Conservation (phyloP, 2,113 vertebrate species). For the Anolis sagrei region DNA sequence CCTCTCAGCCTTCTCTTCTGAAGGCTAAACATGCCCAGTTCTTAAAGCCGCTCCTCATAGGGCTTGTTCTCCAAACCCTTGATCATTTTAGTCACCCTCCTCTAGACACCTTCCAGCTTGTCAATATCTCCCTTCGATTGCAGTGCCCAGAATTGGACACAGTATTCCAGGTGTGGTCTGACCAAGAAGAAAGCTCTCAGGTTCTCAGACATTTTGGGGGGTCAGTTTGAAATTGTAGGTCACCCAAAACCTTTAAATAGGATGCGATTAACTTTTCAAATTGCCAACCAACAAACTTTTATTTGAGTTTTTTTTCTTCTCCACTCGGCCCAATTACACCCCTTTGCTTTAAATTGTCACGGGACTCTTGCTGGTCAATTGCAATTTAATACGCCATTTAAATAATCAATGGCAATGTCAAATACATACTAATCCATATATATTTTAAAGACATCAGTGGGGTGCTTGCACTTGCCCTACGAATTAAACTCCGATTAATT, state of each 20-base stretch:
- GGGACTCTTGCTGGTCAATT: too few relatives aligned
- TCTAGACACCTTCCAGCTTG: too few relatives aligned
- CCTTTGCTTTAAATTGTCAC: not conserved
- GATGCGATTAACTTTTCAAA: not conserved
- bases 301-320: not conserved
- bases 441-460: constrained; percentile 49
- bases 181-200: too few relatives aligned
- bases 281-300: not conserved
- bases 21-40: too few relatives aligned
- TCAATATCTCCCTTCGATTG: too few relatives aligned
- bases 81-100: too few relatives aligned
- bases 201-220: not conserved
- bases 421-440: constrained; percentile 38
- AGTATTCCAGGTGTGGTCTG: too few relatives aligned
- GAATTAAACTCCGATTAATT: constrained; percentile 71
- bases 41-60: too few relatives aligned
- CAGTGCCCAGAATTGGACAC: too few relatives aligned
- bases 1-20: too few relatives aligned
- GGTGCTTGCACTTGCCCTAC: constrained; percentile 36
- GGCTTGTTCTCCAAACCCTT: too few relatives aligned
- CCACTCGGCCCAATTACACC: not conserved
- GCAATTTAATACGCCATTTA: constrained; percentile 64
- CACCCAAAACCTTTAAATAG: not conserved
- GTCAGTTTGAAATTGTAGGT: not conserved
- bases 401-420: constrained; percentile 68